phyloP scores from a whole-genome alignment of 92 coral and sea anemone species.

The Siderastrea siderea region DNA sequence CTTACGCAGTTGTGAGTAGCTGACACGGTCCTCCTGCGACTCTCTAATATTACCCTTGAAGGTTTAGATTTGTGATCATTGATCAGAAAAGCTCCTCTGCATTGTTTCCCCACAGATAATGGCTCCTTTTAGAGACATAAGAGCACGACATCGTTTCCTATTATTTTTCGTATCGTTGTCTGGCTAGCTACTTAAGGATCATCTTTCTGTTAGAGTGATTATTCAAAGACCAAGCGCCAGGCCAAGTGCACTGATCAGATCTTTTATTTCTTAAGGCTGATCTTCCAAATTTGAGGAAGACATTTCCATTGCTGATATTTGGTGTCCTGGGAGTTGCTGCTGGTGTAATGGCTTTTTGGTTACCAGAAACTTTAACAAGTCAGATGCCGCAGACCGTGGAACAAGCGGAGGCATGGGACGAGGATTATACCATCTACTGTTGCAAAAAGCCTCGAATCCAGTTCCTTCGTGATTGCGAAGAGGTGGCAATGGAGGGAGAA shows the following conservation, averaged over 20 bases:
- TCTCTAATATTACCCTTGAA: no score
- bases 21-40: no score
- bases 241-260: neutral
- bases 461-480: neutral
- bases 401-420: conserved; percentile 78
- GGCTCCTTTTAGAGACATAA: no score
- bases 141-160: no score
- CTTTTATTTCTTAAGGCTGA: conserved; percentile 61
- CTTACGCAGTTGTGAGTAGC: no score
- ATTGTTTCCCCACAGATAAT: no score
- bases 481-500: conserved; percentile 10
- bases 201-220: no score
- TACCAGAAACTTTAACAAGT: conserved; percentile 76
- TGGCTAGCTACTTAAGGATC: no score
- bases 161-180: no score
- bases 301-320: conserved; percentile 76
- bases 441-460: conserved; percentile 37
- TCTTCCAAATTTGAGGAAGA: conserved; percentile 65
- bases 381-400: conserved; percentile 86
- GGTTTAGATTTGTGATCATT: no score
- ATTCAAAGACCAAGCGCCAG: neutral
- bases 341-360: conserved; percentile 70
- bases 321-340: conserved; percentile 73
- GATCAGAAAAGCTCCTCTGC: no score
- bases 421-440: conserved; percentile 76